A percentile compares a stretch with the other conserved stretches of the same genome.
Conservation (phyloP, 2,888 invertebrate genomes). For the Lasioglossum marginatum region DNA sequence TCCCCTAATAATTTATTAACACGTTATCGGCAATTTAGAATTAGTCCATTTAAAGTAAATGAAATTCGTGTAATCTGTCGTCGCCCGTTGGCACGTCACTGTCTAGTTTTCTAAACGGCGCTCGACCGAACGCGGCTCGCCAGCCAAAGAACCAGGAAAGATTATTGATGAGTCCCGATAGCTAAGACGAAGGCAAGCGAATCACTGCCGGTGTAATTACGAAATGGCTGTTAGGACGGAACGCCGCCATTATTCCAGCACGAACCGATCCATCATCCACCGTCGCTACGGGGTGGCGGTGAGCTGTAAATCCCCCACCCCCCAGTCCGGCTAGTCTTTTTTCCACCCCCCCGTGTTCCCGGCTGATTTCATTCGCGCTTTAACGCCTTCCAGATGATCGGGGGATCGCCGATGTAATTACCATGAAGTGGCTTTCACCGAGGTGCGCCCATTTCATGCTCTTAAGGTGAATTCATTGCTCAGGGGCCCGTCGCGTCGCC, state of each 20-base stretch:
- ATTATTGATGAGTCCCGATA: constrained; percentile 81
- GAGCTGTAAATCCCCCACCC: constrained; percentile 52
- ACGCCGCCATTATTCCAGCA: constrained; percentile 71
- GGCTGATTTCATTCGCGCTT: constrained; percentile 75
- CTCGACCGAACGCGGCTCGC: background rate
- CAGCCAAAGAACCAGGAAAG: constrained; percentile 64
- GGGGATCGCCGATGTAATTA: constrained; percentile 71
- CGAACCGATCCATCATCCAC: constrained; percentile 79
- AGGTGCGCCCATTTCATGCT: constrained; percentile 69
- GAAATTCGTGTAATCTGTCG: background rate
- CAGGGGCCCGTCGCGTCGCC: constrained; percentile 34
- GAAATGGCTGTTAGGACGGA: constrained; percentile 78
- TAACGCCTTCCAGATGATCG: constrained; percentile 74
- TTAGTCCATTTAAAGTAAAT: background rate
- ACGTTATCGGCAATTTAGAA: background rate
- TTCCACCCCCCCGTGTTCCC: constrained; percentile 46
- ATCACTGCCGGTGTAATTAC: constrained; percentile 80
- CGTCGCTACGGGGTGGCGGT: constrained; percentile 65
- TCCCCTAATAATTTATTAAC: background rate
- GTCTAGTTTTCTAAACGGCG: background rate
- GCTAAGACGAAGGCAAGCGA: constrained; percentile 78
- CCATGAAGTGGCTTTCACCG: constrained; percentile 73
- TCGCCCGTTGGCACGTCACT: background rate
- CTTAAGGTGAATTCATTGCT: constrained; percentile 69
- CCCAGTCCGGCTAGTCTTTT: constrained; percentile 46